These are phyloP conservation scores for Parnassius smintheus DNA, from an alignment of 2,888 invertebrate genomes.

Conservation along the genomic window DNA sequence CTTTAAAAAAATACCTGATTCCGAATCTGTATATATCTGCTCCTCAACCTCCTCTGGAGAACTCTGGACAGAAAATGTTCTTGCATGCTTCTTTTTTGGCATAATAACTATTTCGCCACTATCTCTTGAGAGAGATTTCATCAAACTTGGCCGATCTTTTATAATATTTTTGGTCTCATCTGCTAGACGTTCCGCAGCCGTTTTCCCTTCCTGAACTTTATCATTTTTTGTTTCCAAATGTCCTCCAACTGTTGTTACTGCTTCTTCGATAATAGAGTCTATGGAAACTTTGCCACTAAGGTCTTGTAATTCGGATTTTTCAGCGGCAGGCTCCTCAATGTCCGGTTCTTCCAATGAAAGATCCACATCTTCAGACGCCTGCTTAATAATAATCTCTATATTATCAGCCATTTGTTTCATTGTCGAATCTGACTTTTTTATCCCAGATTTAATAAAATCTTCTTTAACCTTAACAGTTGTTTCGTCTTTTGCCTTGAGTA, in stretches of 20 bases:
- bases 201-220: conserved; percentile 50
- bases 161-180: conserved; percentile 51
- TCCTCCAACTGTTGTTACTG: conserved; percentile 66
- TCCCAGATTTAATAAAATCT: conserved; percentile 43
- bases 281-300: conserved; percentile 67
- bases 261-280: conserved; percentile 74
- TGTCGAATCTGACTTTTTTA: conserved; percentile 74
- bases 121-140: conserved; percentile 73
- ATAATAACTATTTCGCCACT: conserved; percentile 73
- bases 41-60: conserved; percentile 79
- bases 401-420: conserved; percentile 79
- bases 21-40: conserved; percentile 77
- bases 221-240: conserved; percentile 55
- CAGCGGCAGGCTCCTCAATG: conserved; percentile 42
- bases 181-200: conserved; percentile 50
- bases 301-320: conserved; percentile 46
- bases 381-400: conserved; percentile 76
- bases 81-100: conserved; percentile 72
- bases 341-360: conserved; percentile 63
- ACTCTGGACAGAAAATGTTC: conserved; percentile 77
- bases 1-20: conserved; percentile 59
- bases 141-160: conserved; percentile 66
- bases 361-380: conserved; percentile 73
- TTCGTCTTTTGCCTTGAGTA: conserved; percentile 35
- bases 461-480: conserved; percentile 31